Evolutionary conservation across 2,888 invertebrate genomes (phyloP), one percentile per base, ranked within the genome.

Genomic region (Diarsia rubi): DNA sequence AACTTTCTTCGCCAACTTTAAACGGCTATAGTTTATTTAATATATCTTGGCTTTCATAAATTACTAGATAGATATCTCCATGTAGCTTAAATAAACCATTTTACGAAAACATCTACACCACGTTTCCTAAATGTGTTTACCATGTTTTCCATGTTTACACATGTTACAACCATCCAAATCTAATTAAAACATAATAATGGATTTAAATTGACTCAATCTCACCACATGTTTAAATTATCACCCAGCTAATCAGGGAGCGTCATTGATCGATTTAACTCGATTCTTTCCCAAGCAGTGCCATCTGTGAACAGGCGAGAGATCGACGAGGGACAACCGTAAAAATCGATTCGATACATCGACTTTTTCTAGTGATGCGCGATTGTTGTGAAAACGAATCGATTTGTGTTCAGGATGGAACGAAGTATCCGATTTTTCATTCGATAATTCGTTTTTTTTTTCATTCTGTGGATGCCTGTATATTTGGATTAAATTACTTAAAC

Each of bases 291-390:
- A 91, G 92, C 91, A 92, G 88, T 92, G 93, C 93, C 94, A 94
- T 94, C 94, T 95, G 95, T 93, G 92, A 89, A 90, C 88, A 87
- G 82, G 75, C 91, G 89, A 75, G 82, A 84, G 86, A 91, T 92
- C 91, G 91, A 84, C 87, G 91, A 93, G 88, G 91, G 95, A 93
- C 95, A 95, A 83, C 89, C 95, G 92, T 89, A 77, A 83, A 82
- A 90, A 94, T 94, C 92, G 91, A 93, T 95, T 94, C 92, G 94
- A 93, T 90, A 91, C 94, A 93, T 95, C 94, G 90, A 91, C 88
- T 92, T 93, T 90, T 92, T 91, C 81, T 91, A 79, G 70, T 71
- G 78, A 84, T 84, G 84, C 82, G 85, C 87, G 88, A 88, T 90
- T 90, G 86, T 82, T 88, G 88, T 88, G 79, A 88, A 88, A 88